Evolutionary conservation across 2,888 invertebrate genomes (phyloP).

Genomic region (Phragmatobia fuliginosa): DNA sequence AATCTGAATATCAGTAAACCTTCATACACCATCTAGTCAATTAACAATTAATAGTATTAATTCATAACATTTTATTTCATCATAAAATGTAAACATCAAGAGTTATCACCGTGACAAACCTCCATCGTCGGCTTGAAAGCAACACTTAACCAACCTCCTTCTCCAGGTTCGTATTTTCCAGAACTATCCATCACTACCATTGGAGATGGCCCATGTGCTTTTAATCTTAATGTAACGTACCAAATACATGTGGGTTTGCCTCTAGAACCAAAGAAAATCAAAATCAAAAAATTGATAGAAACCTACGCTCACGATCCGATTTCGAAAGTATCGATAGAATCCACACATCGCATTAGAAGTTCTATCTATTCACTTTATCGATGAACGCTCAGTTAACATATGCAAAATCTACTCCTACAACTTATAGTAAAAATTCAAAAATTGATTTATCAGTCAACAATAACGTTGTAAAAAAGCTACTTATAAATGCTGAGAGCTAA

Average conservation of each 20-base stretch:
- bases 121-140: slow-evolving; percentile 86
- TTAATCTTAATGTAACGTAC: slow-evolving; percentile 76
- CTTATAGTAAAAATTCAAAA: too few relatives aligned
- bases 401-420: too few relatives aligned
- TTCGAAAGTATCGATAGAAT: too few relatives aligned
- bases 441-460: too few relatives aligned
- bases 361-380: too few relatives aligned
- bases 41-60: not conserved
- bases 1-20: slow-evolving; percentile 77
- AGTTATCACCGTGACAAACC: slow-evolving; percentile 54
- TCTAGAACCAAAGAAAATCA: slow-evolving; percentile 63
- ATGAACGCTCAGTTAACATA: too few relatives aligned
- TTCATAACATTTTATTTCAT: not conserved
- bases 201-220: slow-evolving; percentile 65
- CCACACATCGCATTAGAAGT: too few relatives aligned
- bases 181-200: slow-evolving; percentile 73
- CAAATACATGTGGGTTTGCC: slow-evolving; percentile 87
- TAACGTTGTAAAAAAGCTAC: too few relatives aligned
- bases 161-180: slow-evolving; percentile 81
- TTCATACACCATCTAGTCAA: slow-evolving; percentile 74
- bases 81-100: not conserved
- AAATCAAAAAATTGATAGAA: too few relatives aligned
- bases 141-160: slow-evolving; percentile 82
- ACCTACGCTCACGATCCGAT: too few relatives aligned
- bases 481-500: too few relatives aligned